Percentiles rank a stretch among this genome's conserved stretches.
Evolutionary conservation across 2,797 vertebrate genomes (phyloP).

Genomic region (Hydrocynus forskahlii): DNA sequence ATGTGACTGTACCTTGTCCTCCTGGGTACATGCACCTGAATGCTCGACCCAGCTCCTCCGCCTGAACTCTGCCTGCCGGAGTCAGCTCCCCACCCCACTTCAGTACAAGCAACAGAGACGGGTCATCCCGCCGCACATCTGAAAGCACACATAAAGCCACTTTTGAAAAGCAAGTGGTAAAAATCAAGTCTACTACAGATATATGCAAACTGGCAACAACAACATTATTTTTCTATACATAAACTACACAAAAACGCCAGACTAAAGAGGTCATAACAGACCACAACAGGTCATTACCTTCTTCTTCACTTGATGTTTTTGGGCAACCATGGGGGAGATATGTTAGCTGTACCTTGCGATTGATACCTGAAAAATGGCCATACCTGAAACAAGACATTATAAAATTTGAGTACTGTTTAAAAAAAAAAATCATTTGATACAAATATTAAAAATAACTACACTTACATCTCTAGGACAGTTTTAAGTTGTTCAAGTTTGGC

Average conservation of each 20-base stretch:
- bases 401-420: neutral
- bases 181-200: neutral
- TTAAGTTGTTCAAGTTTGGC: slow-evolving; percentile 90
- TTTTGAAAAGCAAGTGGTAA: neutral
- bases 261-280: neutral
- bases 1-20: slow-evolving; percentile 82
- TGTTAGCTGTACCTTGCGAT: slow-evolving; percentile 88
- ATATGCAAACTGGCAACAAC: neutral
- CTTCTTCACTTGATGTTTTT: slow-evolving; percentile 91
- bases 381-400: slow-evolving; percentile 75
- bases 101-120: slow-evolving; percentile 85
- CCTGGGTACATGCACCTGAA: slow-evolving; percentile 92
- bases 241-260: neutral
- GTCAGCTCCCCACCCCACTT: slow-evolving; percentile 92
- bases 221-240: neutral
- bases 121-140: slow-evolving; percentile 85
- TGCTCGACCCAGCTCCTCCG: slow-evolving; percentile 88
- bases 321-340: slow-evolving; percentile 90
- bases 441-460: slow-evolving; percentile 22
- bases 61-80: slow-evolving; percentile 88
- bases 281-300: slow-evolving; percentile 72
- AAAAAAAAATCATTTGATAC: neutral
- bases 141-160: slow-evolving; percentile 44
- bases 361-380: slow-evolving; percentile 91
- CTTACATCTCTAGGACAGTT: slow-evolving; percentile 90